These are phyloP conservation scores for Pristionchus entomophagus DNA, from an alignment of 2,888 invertebrate genomes.

Conservation along the genomic window DNA sequence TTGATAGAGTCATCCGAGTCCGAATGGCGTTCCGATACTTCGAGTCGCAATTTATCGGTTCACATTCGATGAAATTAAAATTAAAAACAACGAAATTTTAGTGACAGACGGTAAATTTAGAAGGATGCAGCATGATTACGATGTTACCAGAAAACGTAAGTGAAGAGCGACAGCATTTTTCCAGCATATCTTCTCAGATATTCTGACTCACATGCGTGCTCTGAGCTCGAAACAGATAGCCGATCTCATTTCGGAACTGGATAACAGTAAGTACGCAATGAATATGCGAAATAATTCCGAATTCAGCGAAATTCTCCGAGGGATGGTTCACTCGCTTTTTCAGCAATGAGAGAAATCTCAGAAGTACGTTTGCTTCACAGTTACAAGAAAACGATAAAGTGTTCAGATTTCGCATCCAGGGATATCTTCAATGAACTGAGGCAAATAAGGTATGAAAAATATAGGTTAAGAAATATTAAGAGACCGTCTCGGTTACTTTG, in stretches of 20 bases:
- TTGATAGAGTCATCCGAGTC: no score
- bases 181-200: neutral
- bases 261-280: neutral
- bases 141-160: no score
- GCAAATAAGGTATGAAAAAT: neutral
- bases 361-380: neutral
- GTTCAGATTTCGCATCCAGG: neutral
- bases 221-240: neutral
- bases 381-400: neutral
- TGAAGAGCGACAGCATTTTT: no score
- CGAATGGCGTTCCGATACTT: no score
- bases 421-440: neutral
- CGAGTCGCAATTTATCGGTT: no score
- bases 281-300: neutral
- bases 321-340: neutral
- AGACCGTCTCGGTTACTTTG: neutral
- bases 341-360: neutral
- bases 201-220: neutral
- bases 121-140: no score
- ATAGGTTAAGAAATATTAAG: neutral
- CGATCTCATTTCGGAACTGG: neutral
- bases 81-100: no score
- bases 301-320: neutral
- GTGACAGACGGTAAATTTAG: no score
- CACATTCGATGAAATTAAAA: no score